These are phyloP conservation scores for Vulpes ferrilata DNA, from an alignment of 2,113 vertebrate genomes.

Conservation along the genomic window DNA sequence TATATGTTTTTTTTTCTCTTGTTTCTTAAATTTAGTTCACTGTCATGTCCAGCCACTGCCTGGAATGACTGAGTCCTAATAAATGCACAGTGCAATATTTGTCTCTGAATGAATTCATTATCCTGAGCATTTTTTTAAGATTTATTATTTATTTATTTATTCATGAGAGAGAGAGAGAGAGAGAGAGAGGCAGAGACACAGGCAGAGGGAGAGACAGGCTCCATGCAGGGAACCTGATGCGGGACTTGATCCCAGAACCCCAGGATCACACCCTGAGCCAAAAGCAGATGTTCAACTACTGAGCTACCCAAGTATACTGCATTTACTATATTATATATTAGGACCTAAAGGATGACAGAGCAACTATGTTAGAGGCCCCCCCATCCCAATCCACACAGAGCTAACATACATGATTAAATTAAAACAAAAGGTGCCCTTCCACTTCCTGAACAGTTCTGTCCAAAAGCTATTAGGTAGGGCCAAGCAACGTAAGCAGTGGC, in stretches of 20 bases:
- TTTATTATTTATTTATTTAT: no score
- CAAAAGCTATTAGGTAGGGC: not conserved
- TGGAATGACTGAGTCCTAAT: not conserved
- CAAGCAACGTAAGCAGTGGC: not conserved
- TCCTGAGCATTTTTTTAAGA: no score
- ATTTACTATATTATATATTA: not conserved
- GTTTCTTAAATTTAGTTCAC: conserved; percentile 1
- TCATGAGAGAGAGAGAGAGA: no score
- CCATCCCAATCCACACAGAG: not conserved
- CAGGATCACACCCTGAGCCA: no score
- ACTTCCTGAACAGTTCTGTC: conserved; percentile 12
- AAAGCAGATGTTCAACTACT: no score
- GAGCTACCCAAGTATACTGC: no score
- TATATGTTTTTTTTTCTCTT: not conserved
- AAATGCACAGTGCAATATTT: not conserved
- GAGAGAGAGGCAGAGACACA: no score
- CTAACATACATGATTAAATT: not conserved
- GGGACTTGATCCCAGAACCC: no score
- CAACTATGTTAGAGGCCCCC: not conserved
- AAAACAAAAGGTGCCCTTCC: not conserved
- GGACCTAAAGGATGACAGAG: not conserved
- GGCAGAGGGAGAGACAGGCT: no score
- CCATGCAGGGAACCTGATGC: no score
- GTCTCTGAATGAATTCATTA: conserved; percentile 20
- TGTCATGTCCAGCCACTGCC: not conserved